Conservation (phyloP, 2,113 vertebrate species). For the Bubo scandiacus region DNA sequence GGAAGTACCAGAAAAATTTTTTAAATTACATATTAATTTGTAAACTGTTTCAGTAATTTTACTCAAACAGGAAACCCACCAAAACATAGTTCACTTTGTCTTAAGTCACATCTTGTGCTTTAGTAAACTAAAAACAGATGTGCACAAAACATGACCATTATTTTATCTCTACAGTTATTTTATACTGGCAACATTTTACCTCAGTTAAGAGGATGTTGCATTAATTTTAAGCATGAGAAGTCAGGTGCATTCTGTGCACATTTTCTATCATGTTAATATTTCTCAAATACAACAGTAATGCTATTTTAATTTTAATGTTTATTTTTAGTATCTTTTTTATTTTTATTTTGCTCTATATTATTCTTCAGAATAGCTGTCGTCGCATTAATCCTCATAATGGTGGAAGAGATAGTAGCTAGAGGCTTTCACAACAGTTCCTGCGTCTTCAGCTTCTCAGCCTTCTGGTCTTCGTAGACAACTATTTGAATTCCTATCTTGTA, state of each 20-base stretch:
- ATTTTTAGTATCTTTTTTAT: neutral
- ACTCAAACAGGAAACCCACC: neutral
- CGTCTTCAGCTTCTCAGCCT: neutral
- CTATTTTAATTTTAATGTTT: neutral
- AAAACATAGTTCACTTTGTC: neutral
- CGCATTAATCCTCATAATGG: slow-evolving; percentile 70
- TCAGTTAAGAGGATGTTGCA: neutral
- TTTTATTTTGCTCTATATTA: slow-evolving; percentile 14
- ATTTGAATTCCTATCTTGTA: neutral
- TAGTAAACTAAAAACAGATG: neutral
- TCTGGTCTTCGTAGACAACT: neutral
- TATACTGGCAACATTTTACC: neutral
- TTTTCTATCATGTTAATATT: neutral
- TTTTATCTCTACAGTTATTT: slow-evolving; percentile 8
- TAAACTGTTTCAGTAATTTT: neutral
- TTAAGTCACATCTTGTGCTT: neutral
- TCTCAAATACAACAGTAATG: neutral
- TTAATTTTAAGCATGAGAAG: neutral
- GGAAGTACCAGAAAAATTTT: neutral
- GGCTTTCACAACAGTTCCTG: neutral
- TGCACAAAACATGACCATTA: neutral
- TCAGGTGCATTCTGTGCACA: neutral
- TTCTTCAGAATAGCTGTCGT: slow-evolving; percentile 57
- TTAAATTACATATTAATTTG: neutral
- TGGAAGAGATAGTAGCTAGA: neutral